Base-by-base conservation (phyloP, 2,113 vertebrate genomes). In the Bungarus multicinctus region DNA sequence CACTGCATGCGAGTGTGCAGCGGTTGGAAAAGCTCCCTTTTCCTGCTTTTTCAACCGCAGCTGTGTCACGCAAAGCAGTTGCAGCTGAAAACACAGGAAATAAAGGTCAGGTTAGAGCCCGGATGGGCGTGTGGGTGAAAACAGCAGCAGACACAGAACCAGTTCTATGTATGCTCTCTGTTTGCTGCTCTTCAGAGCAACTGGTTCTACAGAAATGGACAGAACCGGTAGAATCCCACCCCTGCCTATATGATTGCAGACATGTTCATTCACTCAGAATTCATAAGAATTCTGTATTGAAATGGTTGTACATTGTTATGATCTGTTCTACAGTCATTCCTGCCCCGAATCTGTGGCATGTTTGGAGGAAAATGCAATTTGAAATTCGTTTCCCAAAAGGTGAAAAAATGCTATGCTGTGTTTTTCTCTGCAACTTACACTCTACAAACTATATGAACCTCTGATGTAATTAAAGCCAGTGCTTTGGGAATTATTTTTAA, bases 401-500 rank as follows among this genome's bases (percentile, higher is more conserved):
- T 54, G 55, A 90, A 90, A 86, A 16, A 92, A 60, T 94, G 3
- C 0, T 85, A 18, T 92, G 18, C 11, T 92, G 23, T 39, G 22
- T 39, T 16, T 45, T 1, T 9, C 25, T 4, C 4, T 6, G 1
- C 11, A 23, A 23, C 11, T 52, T 16, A 91, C 20, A 55, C 1
- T 52, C 90, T 4, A 8, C 60, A 18, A 92, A 0, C 0, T 90
- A 25, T 30, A 92, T 91, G 89, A 94, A 91, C 64, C 47, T 30
- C 90, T 91, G 89, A 52, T 92, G 0, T 0, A 0, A 22, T 8
- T 91, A 3, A 86, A 91, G 90, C 5, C 1, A 91, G 1, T 74
- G 2, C 86, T 54, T 22, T n/a, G 92, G 52, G 92, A 95, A 92
- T 91, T 64, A 90, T 43, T 1, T 85, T 34, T 86, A 85, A n/a